Base-by-base conservation (phyloP, 2,888 invertebrate species). In the Ypsolopha scabrella region DNA sequence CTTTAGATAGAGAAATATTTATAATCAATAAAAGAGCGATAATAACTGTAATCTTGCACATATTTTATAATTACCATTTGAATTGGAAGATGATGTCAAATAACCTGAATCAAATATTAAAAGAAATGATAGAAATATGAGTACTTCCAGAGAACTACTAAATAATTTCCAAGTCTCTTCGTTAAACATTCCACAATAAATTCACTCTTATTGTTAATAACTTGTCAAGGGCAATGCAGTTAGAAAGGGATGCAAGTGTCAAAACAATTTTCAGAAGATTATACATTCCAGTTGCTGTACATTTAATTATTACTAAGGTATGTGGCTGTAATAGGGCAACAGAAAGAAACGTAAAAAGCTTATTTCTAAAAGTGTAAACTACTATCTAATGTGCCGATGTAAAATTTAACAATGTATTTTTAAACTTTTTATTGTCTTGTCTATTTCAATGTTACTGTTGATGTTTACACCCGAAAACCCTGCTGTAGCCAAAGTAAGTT, bases 1-100 rank as follows among this genome's bases (percentile, higher is more conserved):
- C 43, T 45, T 2, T 45, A 45, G 45, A 45, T 45, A 45, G 45
- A 45, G n/a, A 24, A 45, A n/a, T 45, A 24, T 33, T 45, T 45
- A 33, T 33, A 45, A 8, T 44, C 44, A 24, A 44, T 44, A 44
- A 41, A n/a, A n/a, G n/a, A n/a, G n/a, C n/a, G n/a, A n/a, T n/a
- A n/a, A 4, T 24, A 24, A 24, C 4, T 24, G 24, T 9, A 43
- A 13, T 43, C 11, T 43, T 3, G 43, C 43, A 14, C 43, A 9
- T 43, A 13, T 14, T 43, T 43, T 43, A 43, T 13, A 14, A 43
- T 24, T 24, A 24, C 24, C n/a, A 41, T 41, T 11, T 14, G 14
- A 43, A 43, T 43, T 41, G 7, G 13, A 43, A n/a, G n/a, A n/a
- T n/a, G 7, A 43, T 11, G 3, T 2, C 4, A 41, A 13, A 41